phyloP scores from a whole-genome alignment of 1,140 invertebrate species.

The Trichonephila inaurata region DNA sequence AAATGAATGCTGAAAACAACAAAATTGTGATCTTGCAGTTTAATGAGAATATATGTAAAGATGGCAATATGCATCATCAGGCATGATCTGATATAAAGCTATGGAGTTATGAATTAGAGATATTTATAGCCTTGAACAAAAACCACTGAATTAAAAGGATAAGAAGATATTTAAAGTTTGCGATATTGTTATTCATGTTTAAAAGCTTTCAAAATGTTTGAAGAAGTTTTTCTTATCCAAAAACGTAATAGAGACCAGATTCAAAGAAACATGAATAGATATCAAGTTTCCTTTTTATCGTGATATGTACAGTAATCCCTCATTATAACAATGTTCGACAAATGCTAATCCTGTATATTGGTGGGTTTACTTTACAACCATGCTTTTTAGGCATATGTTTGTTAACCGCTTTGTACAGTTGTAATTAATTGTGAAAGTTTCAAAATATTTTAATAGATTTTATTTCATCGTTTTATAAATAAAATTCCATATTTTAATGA shows the following conservation, averaged over 20 bases:
- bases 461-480: not conserved
- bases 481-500: not conserved
- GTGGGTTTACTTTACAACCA: not conserved
- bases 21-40: not conserved
- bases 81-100: too few species aligned
- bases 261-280: not conserved
- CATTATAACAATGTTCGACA: not conserved
- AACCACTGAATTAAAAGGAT: too few species aligned
- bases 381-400: not conserved
- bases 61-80: too few species aligned
- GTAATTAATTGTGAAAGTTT: not conserved
- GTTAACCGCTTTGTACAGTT: slow-evolving; percentile 7
- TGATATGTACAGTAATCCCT: slow-evolving; percentile 33
- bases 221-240: not conserved
- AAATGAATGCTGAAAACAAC: too few species aligned
- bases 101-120: too few species aligned
- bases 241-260: slow-evolving; percentile 4
- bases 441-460: not conserved
- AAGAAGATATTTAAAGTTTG: too few species aligned
- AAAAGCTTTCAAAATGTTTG: not conserved
- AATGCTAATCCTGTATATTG: slow-evolving; percentile 33
- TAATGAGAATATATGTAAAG: not conserved
- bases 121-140: too few species aligned
- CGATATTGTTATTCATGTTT: too few species aligned
- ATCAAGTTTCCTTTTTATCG: slow-evolving; percentile 14